These are phyloP conservation scores for Eupithecia dodoneata DNA, from an alignment of 2,888 invertebrate genomes.

Conservation along the genomic window DNA sequence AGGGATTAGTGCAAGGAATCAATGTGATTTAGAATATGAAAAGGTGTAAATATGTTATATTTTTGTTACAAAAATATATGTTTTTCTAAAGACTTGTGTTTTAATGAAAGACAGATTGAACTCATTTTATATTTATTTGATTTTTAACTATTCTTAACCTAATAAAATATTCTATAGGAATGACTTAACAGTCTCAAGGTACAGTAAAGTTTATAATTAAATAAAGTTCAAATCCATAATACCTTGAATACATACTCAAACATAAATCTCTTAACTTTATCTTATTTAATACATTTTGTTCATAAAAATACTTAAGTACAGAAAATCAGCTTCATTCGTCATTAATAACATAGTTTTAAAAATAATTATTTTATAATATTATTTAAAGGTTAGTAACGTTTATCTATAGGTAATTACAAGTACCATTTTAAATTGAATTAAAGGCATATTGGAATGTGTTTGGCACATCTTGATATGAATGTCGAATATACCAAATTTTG, in stretches of 20 bases:
- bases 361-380: neutral
- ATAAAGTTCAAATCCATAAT: constrained; percentile 27
- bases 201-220: constrained; percentile 25
- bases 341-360: neutral
- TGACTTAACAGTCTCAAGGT: constrained; percentile 46
- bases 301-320: constrained; percentile 32
- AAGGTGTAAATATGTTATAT: constrained; percentile 70
- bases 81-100: constrained; percentile 51
- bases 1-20: constrained; percentile 64
- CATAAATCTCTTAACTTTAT: constrained; percentile 11
- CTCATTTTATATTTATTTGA: constrained; percentile 39
- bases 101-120: constrained; percentile 42
- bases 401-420: neutral
- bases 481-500: neutral
- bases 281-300: constrained; percentile 33
- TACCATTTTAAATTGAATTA: neutral
- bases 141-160: constrained; percentile 35
- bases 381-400: neutral
- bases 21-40: constrained; percentile 63
- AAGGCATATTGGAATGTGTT: constrained; percentile 3
- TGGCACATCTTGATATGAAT: neutral
- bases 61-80: constrained; percentile 71
- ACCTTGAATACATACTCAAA: constrained; percentile 23
- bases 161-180: constrained; percentile 44
- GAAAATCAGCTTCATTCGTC: constrained; percentile 6